A percentile compares a stretch with the other conserved stretches of the same genome.
Conservation (phyloP, 2,888 invertebrate species). For the Cremastobaeus sp. region DNA sequence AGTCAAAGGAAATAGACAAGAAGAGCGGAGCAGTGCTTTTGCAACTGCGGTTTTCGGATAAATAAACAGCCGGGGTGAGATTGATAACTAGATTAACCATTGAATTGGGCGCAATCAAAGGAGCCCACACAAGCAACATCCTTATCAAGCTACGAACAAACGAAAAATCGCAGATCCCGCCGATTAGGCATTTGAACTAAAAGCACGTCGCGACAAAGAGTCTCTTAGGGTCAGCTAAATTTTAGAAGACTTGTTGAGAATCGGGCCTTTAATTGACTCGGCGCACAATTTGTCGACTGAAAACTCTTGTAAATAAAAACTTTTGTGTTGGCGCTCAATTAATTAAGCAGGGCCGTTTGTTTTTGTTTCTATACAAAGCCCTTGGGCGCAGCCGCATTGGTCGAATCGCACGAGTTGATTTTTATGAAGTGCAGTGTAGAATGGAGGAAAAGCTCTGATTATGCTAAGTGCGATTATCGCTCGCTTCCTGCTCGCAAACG, state of each 20-base stretch:
- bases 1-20: too few relatives aligned
- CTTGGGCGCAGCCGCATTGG: conserved; percentile 6
- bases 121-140: too few relatives aligned
- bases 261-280: too few relatives aligned
- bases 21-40: too few relatives aligned
- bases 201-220: conserved; percentile 28
- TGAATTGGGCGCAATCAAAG: too few relatives aligned
- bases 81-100: too few relatives aligned
- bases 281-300: too few relatives aligned
- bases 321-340: neutral
- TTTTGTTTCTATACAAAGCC: too few relatives aligned
- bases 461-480: conserved; percentile 60
- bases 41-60: too few relatives aligned
- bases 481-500: conserved; percentile 58
- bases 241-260: conserved; percentile 29
- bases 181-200: conserved; percentile 30
- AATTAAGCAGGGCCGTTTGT: neutral
- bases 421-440: neutral
- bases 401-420: conserved; percentile 13
- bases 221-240: conserved; percentile 15
- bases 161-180: conserved; percentile 18
- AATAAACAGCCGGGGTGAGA: too few relatives aligned
- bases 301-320: too few relatives aligned
- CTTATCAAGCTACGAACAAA: too few relatives aligned
- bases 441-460: conserved; percentile 57